Evolutionary conservation across 2,888 invertebrate species (phyloP), one percentile per base, ranked within the genome.

Genomic region (Eulithis testata): DNA sequence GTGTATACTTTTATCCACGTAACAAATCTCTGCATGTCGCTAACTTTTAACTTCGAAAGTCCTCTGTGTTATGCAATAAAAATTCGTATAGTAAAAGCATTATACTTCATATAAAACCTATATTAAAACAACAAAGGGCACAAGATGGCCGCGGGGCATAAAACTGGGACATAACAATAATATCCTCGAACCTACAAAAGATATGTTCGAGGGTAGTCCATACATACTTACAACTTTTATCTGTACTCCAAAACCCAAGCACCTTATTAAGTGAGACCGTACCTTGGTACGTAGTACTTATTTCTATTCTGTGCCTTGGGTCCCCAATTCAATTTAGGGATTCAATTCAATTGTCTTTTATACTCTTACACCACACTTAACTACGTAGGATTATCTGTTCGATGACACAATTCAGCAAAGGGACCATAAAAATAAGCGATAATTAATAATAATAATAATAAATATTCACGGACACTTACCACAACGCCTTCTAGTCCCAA

Each of bases 81-180:
- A 50, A 55, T 36, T 31, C 62, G 62, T 51, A 69, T 76, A 72
- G 71, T 68, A 66, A 64, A 63, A 64, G 47, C 58, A 12, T 59
- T 43, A 63, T 64, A 66, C 63, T 58, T 31, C 69, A 59, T 69
- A 63, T 68, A 52, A 71, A 71, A 67, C 66, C 70, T 60, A 71
- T 60, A 72, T 65, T 72, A 73, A 54, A 60, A 60, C 65, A 71
- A 72, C 59, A 69, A 72, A 72, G 63, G 68, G 62, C 67, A 51
- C 40, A 21, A 40, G 11, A 40, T 40, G 11, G 49, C 57, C 49
- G 37, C 49, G 55, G 53, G 71, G 57, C 62, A 53, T 62, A 51
- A 37, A 55, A 59, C 54, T 11, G 40, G n/a, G n/a, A 21, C 7
- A 21, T 6, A 58, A 58, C 8, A 57, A 57, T 47, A 57, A 14